Evolutionary conservation across 2,888 invertebrate species (phyloP).

Genomic region (Pediacus dermestoides): DNA sequence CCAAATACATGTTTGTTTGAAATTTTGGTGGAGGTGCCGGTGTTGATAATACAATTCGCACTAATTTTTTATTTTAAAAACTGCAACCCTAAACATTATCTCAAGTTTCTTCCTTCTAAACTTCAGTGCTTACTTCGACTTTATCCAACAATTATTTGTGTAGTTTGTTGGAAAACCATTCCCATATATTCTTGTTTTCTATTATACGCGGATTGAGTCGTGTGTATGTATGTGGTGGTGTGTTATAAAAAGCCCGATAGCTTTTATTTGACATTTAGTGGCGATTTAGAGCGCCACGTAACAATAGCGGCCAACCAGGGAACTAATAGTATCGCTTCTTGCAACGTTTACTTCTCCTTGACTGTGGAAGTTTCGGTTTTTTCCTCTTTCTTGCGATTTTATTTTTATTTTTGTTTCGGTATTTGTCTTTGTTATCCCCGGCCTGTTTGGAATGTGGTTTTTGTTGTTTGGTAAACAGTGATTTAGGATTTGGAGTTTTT

Average conservation of each 20-base stretch:
- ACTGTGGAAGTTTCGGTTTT: conserved; percentile 9
- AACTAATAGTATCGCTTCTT: conserved; percentile 29
- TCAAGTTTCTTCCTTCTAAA: too few species aligned
- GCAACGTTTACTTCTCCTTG: conserved; percentile 18
- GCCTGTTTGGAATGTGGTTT: too few species aligned
- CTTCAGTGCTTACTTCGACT: too few species aligned
- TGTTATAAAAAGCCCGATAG: conserved; percentile 42
- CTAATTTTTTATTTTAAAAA: not conserved
- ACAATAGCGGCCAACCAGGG: conserved; percentile 30
- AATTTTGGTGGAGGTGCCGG: too few species aligned
- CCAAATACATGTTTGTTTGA: too few species aligned
- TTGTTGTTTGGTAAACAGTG: too few species aligned
- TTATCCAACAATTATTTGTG: too few species aligned
- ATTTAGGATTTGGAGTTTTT: too few species aligned
- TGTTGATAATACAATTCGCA: too few species aligned
- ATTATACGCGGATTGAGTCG: conserved; percentile 32
- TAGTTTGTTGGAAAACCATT: conserved; percentile 22
- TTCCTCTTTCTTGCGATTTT: too few species aligned
- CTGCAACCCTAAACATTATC: conserved; percentile 9
- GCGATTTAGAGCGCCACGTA: conserved; percentile 40
- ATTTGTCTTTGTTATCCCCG: conserved; percentile 15
- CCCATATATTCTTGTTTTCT: conserved; percentile 44
- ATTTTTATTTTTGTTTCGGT: conserved; percentile 14
- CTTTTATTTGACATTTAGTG: conserved; percentile 48
- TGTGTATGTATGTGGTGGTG: conserved; percentile 18